Conservation (phyloP, 1,140 invertebrate species). For the Drosophila lacteicornis region DNA sequence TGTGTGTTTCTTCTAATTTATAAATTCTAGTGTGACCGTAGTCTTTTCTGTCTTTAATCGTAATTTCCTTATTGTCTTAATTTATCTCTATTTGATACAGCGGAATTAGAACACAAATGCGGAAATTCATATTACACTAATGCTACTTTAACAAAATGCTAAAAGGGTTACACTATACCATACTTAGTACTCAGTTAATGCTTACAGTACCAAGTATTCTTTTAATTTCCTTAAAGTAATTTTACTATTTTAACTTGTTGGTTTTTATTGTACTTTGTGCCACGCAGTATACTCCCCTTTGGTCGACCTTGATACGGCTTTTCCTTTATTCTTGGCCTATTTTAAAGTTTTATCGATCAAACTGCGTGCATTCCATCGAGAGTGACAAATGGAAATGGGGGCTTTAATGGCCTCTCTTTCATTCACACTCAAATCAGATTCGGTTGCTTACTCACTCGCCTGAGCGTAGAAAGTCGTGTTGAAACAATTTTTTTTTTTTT, state of each 20-base stretch:
- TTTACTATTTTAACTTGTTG: background rate
- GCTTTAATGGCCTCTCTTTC: slow-evolving; percentile 15
- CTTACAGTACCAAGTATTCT: background rate
- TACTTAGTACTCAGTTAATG: too few relatives aligned
- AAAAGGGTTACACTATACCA: too few relatives aligned
- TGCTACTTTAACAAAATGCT: too few relatives aligned
- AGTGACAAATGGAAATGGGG: slow-evolving; percentile 34
- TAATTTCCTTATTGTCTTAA: too few relatives aligned
- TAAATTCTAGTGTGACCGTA: too few relatives aligned
- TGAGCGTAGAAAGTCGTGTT: slow-evolving; percentile 24
- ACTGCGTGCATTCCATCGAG: slow-evolving; percentile 45
- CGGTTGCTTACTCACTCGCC: background rate
- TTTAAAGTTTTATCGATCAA: slow-evolving; percentile 63
- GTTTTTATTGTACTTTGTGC: background rate
- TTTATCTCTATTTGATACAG: too few relatives aligned
- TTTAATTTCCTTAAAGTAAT: background rate
- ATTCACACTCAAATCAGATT: background rate
- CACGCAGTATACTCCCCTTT: slow-evolving; percentile 23
- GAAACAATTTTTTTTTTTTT: slow-evolving; percentile 11
- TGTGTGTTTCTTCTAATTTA: too few relatives aligned
- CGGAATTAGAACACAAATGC: too few relatives aligned
- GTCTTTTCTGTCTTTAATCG: too few relatives aligned
- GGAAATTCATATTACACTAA: too few relatives aligned
- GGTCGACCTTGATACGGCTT: slow-evolving; percentile 23
- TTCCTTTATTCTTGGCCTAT: slow-evolving; percentile 47